These are phyloP conservation scores for Melanotaenia parkinsoni DNA, from an alignment of 2,797 vertebrate genomes.

Conservation along the genomic window DNA sequence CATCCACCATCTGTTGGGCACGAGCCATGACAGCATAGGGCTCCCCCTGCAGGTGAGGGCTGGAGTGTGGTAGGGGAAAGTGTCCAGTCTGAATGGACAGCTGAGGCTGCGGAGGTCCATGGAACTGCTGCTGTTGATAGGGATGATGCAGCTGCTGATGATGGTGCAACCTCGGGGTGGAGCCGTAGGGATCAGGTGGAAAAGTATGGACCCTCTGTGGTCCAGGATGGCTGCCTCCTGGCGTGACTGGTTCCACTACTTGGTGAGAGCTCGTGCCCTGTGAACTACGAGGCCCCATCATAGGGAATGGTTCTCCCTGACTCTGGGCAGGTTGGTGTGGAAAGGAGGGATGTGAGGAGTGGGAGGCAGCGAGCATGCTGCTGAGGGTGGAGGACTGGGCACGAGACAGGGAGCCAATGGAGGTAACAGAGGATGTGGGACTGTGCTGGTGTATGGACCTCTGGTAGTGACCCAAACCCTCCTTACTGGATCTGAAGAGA, in stretches of 20 bases:
- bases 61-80: slow-evolving; percentile 84
- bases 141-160: slow-evolving; percentile 72
- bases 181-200: slow-evolving; percentile 79
- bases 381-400: slow-evolving; percentile 90
- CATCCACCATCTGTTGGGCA: slow-evolving; percentile 95
- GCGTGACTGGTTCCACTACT: slow-evolving; percentile 80
- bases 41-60: slow-evolving; percentile 87
- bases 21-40: slow-evolving; percentile 90
- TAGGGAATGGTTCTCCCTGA: slow-evolving; percentile 83
- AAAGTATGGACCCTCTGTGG: slow-evolving; percentile 73
- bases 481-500: slow-evolving; percentile 88
- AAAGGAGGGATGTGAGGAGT: slow-evolving; percentile 73
- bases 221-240: slow-evolving; percentile 68
- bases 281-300: slow-evolving; percentile 75
- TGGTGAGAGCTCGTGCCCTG: slow-evolving; percentile 74
- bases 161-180: slow-evolving; percentile 78
- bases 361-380: slow-evolving; percentile 85
- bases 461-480: slow-evolving; percentile 86
- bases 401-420: slow-evolving; percentile 90
- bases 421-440: slow-evolving; percentile 94
- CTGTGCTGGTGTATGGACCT: slow-evolving; percentile 92
- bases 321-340: slow-evolving; percentile 81
- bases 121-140: slow-evolving; percentile 76
- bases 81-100: slow-evolving; percentile 61
- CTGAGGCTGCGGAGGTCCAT: slow-evolving; percentile 63